Conservation (phyloP, 2,888 invertebrate species). For the Callinectes sapidus region DNA sequence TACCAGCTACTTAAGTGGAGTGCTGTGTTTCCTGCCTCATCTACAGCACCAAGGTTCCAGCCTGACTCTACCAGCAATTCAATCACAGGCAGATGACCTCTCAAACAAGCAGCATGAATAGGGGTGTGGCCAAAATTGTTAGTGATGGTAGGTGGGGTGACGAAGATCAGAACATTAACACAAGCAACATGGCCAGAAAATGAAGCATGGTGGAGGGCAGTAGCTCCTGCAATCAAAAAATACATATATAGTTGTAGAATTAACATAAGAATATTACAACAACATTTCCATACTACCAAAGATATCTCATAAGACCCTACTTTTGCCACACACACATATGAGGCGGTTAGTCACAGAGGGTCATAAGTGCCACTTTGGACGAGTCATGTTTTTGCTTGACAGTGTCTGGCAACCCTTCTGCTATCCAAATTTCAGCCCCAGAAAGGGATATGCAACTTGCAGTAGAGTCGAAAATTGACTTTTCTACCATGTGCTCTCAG, state of each 20-base stretch:
- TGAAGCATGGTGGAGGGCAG: background rate
- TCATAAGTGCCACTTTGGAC: no score
- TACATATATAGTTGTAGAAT: background rate
- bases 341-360: no score
- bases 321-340: no score
- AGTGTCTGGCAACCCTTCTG: no score
- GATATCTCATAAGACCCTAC: no score
- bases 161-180: background rate
- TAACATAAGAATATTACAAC: no score
- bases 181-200: background rate
- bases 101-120: conserved; percentile 2
- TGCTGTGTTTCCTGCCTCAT: background rate
- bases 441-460: no score
- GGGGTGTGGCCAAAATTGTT: background rate
- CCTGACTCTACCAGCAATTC: background rate
- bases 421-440: no score
- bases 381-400: no score
- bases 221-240: background rate
- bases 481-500: no score
- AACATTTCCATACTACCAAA: no score
- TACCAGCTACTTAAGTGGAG: background rate
- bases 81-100: background rate
- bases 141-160: background rate
- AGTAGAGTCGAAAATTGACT: no score
- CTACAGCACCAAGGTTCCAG: background rate